These are phyloP conservation scores for Euthynnus affinis DNA, from an alignment of 2,797 vertebrate genomes.

Conservation along the genomic window DNA sequence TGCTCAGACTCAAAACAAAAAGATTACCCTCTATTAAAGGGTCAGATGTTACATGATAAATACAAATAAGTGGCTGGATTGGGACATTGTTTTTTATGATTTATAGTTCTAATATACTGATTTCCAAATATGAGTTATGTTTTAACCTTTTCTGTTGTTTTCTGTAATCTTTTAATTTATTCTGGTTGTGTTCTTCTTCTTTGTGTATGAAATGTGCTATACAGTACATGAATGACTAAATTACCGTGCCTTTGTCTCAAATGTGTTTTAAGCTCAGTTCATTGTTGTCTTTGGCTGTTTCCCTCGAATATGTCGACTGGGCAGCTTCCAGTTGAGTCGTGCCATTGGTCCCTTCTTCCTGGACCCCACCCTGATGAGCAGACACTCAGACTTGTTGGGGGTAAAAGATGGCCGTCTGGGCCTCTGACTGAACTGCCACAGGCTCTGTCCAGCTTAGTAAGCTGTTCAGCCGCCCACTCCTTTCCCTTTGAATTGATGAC, in stretches of 20 bases:
- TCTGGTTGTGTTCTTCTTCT: too few relatives aligned
- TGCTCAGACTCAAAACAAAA: not conserved
- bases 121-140: too few relatives aligned
- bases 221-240: not conserved
- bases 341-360: constrained; percentile 32
- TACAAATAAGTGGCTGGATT: not conserved
- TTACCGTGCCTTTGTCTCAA: not conserved
- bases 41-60: not conserved
- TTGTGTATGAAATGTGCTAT: not conserved
- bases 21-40: not conserved
- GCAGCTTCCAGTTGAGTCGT: constrained; percentile 16
- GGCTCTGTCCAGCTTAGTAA: constrained; percentile 48
- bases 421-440: constrained; percentile 53
- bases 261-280: not conserved
- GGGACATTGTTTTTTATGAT: not conserved
- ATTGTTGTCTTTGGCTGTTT: constrained; percentile 5
- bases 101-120: not conserved
- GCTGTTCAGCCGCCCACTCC: constrained; percentile 68
- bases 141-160: too few relatives aligned
- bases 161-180: too few relatives aligned
- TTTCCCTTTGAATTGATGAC: constrained; percentile 72
- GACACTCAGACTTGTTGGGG: constrained; percentile 46
- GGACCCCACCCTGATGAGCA: constrained; percentile 66
- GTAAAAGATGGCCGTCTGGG: constrained; percentile 44
- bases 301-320: constrained; percentile 6